Conservation (phyloP, 2,888 invertebrate genomes). For the Nephrotoma flavescens region DNA sequence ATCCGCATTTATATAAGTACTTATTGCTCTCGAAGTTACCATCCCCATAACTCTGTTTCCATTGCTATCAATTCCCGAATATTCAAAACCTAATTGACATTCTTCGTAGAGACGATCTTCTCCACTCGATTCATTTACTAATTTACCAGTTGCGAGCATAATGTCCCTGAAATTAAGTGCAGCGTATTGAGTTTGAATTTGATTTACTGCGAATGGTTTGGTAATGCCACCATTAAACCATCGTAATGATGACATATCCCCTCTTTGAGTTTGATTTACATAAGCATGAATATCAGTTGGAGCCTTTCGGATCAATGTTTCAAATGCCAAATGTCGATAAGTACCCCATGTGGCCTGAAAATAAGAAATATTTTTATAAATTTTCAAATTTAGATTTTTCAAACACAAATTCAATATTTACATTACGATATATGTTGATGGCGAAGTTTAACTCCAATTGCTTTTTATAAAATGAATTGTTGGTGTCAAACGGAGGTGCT, state of each 20-base stretch:
- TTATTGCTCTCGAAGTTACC: constrained; percentile 36
- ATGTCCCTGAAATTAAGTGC: constrained; percentile 88
- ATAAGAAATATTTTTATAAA: no score
- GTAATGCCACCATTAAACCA: no score
- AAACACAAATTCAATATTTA: no score
- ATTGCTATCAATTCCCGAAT: constrained; percentile 41
- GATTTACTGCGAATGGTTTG: constrained; percentile 25
- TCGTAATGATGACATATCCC: constrained; percentile 44
- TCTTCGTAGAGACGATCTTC: constrained; percentile 46
- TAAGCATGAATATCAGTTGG: constrained; percentile 50
- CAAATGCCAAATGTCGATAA: no score
- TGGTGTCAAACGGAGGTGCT: constrained; percentile 49
- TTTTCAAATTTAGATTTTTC: no score
- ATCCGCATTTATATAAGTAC: constrained; percentile 36
- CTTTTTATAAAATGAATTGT: constrained; percentile 45
- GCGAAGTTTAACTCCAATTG: constrained; percentile 60
- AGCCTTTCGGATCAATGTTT: no score
- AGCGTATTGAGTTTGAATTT: constrained; percentile 56
- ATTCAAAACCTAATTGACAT: constrained; percentile 53
- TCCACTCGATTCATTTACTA: constrained; percentile 68
- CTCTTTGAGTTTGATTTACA: constrained; percentile 59
- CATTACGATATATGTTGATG: constrained; percentile 56
- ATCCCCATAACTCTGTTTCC: constrained; percentile 52
- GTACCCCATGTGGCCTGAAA: no score
- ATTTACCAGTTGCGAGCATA: constrained; percentile 85